Conservation (phyloP, 2,888 invertebrate species). For the Drosophila limbata region DNA sequence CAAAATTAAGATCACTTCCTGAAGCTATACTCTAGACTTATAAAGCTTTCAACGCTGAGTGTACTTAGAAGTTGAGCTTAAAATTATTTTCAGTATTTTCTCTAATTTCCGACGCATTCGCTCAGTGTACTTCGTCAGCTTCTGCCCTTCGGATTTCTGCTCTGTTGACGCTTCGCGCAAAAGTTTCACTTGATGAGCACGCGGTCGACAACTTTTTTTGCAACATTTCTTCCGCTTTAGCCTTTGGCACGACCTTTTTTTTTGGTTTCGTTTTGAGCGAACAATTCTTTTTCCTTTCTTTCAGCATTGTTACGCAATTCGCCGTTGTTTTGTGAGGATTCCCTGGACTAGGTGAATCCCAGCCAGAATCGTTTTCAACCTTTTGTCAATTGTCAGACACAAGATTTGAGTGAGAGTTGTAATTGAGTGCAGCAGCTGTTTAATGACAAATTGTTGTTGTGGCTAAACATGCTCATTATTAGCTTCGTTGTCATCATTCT, state of each 20-base stretch:
- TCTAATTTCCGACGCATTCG: neutral
- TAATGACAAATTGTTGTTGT: slow-evolving; percentile 6
- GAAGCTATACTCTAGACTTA: too few species aligned
- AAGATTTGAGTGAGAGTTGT: slow-evolving; percentile 6
- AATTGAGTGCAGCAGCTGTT: slow-evolving; percentile 16
- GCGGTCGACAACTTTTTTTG: slow-evolving; percentile 37
- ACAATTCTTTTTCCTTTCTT: slow-evolving; percentile 20
- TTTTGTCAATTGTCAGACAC: slow-evolving; percentile 19
- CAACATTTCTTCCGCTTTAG: slow-evolving; percentile 56
- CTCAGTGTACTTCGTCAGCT: slow-evolving; percentile 2
- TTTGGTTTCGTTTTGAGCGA: neutral
- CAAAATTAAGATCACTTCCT: too few species aligned
- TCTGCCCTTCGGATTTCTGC: neutral
- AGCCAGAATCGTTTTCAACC: slow-evolving; percentile 6
- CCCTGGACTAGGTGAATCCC: slow-evolving; percentile 36
- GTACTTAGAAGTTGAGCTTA: neutral
- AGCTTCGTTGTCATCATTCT: neutral
- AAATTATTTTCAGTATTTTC: neutral
- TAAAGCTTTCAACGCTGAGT: neutral
- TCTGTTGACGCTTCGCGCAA: slow-evolving; percentile 27
- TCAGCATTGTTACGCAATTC: slow-evolving; percentile 58
- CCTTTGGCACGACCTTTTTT: slow-evolving; percentile 28
- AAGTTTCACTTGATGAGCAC: slow-evolving; percentile 65
- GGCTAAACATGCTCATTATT: neutral
- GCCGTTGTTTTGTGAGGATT: slow-evolving; percentile 7